Evolutionary conservation across 2,888 invertebrate genomes (phyloP), one percentile per base, ranked within the genome.

Genomic region (Neoitamus cyanurus): DNA sequence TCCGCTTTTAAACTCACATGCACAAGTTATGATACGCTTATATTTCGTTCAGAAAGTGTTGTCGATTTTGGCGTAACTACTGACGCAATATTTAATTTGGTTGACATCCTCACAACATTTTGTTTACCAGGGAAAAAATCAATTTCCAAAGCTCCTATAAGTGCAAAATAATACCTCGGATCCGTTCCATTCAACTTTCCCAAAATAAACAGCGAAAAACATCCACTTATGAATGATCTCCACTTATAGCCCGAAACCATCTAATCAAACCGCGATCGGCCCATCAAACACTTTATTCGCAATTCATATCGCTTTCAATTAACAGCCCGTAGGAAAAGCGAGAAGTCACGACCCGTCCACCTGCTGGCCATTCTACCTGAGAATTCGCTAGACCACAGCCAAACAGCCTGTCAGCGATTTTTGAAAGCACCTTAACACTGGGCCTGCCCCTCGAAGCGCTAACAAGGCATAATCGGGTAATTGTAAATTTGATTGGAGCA

Each of bases 301-400:
- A 20, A 70, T 70, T 36, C 31, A 73, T 31, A 73, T 73, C 73
- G 11, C 73, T 73, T 73, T 73, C 73, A 73, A 73, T 73, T 36
- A 73, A 20, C 58, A 15, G 25, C 20, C 20, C 58, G 58, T 25
- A n/a, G 37, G 15, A 73, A 70, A 73, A 20, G n/a, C 15, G 36
- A 73, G 20, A 58, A 58, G 58, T 58, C 58, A 58, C 58, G 58
- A 58, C 25, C 15, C 58, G 58, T 58, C 58, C 58, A 58, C 58
- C 58, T 58, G 58, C n/a, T n/a, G 25, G 58, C 58, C 58, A 58
- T 58, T 58, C 58, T 58, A 15, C 58, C 58, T 58, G 58, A 58
- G 58, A 58, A 58, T 58, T 58, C 25, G 25, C 48, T 6, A 15
- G 20, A 4, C 15, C 48, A 2, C 42, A 13, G 34, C 34, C 34